These are phyloP conservation scores for Pachyuromys duprasi DNA, from an alignment of 2,797 vertebrate species.

Conservation along the genomic window DNA sequence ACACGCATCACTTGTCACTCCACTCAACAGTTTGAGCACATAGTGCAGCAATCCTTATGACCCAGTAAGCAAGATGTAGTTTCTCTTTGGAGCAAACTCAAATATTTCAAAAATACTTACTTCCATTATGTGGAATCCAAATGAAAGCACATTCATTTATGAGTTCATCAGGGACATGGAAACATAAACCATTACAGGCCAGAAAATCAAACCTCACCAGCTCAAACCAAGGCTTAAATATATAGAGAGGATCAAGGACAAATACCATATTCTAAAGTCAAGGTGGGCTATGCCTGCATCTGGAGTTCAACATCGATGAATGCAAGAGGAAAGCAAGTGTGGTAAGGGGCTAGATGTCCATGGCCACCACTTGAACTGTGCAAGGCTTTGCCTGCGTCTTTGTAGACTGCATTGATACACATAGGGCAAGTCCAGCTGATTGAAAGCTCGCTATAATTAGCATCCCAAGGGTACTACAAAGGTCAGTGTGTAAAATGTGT, in stretches of 20 bases:
- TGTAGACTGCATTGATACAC: background rate
- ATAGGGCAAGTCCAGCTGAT: background rate
- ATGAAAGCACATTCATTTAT: background rate
- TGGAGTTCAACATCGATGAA: background rate
- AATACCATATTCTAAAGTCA: background rate
- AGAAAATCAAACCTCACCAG: background rate
- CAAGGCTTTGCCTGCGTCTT: background rate
- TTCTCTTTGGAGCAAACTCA: slow-evolving; percentile 15
- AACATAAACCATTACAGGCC: background rate
- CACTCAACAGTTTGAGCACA: background rate
- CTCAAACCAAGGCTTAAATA: background rate
- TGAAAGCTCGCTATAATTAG: background rate
- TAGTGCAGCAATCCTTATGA: background rate
- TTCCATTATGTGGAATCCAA: background rate
- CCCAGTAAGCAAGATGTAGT: background rate
- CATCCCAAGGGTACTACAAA: background rate
- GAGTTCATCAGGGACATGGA: background rate
- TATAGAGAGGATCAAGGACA: background rate
- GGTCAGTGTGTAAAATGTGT: background rate
- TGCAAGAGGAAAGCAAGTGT: background rate
- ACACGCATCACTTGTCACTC: background rate
- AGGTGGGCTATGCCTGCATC: background rate
- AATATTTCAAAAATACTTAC: background rate
- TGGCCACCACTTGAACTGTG: background rate
- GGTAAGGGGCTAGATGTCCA: background rate